Evolutionary conservation across 2,113 vertebrate genomes (phyloP).

Genomic region (Tympanuchus pallidicinctus): DNA sequence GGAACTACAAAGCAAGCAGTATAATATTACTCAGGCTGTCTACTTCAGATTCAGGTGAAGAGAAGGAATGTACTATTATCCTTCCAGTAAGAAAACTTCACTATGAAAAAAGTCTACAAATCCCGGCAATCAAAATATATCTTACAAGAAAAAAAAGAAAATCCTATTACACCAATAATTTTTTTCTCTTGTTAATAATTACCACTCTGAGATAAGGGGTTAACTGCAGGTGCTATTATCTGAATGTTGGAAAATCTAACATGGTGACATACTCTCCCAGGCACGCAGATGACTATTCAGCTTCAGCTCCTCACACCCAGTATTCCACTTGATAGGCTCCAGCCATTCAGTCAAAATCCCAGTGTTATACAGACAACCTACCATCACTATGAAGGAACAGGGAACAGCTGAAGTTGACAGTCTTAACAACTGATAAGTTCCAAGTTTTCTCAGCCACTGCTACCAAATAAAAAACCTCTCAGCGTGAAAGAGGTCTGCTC

Average conservation of each 20-base stretch:
- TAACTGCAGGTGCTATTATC: not conserved
- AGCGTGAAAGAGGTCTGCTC: not conserved
- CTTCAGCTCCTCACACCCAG: not conserved
- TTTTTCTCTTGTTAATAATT: not conserved
- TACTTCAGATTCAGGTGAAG: not conserved
- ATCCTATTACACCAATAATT: fast-evolving
- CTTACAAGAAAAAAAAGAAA: not conserved
- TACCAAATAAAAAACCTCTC: not conserved
- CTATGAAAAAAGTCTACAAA: not conserved
- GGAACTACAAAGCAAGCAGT: not conserved
- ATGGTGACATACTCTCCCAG: not conserved
- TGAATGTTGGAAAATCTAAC: not conserved
- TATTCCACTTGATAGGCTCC: not conserved
- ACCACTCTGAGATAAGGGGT: not conserved
- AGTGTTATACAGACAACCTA: constrained; percentile 18
- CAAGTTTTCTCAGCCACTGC: not conserved
- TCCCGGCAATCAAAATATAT: not conserved
- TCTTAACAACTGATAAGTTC: not conserved
- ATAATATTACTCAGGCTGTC: not conserved
- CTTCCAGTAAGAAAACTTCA: not conserved
- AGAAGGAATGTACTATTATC: not conserved
- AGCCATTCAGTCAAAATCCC: not conserved
- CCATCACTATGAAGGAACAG: not conserved
- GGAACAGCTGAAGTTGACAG: constrained; percentile 19
- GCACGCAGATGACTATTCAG: not conserved